Evolutionary conservation across 2,888 invertebrate genomes (phyloP).

Genomic region (Phania funesta): DNA sequence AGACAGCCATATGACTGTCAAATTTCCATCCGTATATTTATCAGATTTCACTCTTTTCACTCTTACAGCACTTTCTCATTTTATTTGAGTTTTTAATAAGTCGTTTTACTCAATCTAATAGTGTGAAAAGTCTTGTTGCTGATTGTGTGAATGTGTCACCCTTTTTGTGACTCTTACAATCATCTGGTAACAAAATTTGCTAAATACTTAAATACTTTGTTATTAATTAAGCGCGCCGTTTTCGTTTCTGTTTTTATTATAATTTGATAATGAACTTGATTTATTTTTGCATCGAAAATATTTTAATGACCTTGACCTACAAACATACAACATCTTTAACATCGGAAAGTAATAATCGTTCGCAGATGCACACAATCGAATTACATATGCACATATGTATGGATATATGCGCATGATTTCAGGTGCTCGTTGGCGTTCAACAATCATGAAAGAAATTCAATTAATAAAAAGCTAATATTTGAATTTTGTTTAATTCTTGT

Average conservation of each 20-base stretch:
- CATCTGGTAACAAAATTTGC: constrained; percentile 15
- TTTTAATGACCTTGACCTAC: constrained; percentile 56
- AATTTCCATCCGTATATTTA: no score
- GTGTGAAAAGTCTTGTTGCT: no score
- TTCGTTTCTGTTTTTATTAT: background rate
- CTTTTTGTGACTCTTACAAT: constrained; percentile 23
- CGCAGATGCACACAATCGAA: constrained; percentile 17
- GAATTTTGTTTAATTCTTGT: no score
- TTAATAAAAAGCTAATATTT: no score
- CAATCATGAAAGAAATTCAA: no score
- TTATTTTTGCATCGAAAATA: constrained; percentile 49
- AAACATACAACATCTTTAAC: constrained; percentile 23
- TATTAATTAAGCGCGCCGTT: background rate
- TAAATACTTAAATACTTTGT: constrained; percentile 12
- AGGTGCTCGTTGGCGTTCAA: background rate
- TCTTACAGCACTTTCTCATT: background rate
- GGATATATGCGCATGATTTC: background rate
- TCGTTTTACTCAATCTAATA: no score
- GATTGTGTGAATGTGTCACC: constrained; percentile 11
- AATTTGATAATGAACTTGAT: constrained; percentile 62
- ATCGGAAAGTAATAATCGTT: background rate
- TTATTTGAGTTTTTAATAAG: background rate
- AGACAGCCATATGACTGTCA: no score
- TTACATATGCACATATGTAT: background rate
- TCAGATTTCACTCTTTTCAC: no score